Conservation (phyloP, 2,797 vertebrate species). For the Pelobates cultripes region DNA sequence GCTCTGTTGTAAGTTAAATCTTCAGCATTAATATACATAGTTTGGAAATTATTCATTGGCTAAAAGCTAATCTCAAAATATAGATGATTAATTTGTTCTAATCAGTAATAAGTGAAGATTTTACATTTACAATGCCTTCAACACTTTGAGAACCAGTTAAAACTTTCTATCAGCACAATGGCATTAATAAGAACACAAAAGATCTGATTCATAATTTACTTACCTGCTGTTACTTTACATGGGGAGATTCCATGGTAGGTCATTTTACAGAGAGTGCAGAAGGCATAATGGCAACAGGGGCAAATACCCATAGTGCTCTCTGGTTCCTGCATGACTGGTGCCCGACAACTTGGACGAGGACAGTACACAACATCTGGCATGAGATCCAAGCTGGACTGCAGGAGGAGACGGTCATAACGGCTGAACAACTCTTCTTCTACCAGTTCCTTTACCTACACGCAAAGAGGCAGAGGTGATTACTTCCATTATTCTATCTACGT, state of each 20-base stretch:
- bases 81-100: too few relatives aligned
- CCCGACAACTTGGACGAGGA: slow-evolving; percentile 85
- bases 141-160: too few relatives aligned
- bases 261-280: slow-evolving; percentile 90
- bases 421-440: slow-evolving; percentile 90
- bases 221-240: slow-evolving; percentile 86
- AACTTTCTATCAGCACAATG: too few relatives aligned
- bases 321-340: slow-evolving; percentile 92
- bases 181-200: too few relatives aligned
- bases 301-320: slow-evolving; percentile 93
- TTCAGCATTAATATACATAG: too few relatives aligned
- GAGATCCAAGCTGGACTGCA: slow-evolving; percentile 91
- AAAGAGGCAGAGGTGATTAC: slow-evolving; percentile 7
- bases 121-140: too few relatives aligned
- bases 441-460: slow-evolving; percentile 86
- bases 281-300: slow-evolving; percentile 89
- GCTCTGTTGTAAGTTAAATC: too few relatives aligned
- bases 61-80: too few relatives aligned
- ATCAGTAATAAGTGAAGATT: too few relatives aligned
- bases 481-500: too few relatives aligned
- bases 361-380: slow-evolving; percentile 97
- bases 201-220: slow-evolving; percentile 23
- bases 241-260: slow-evolving; percentile 91
- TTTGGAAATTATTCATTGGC: too few relatives aligned
- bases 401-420: slow-evolving; percentile 92